These are phyloP conservation scores for Choreutis nemorana DNA, from an alignment of 2,888 invertebrate genomes.

Conservation along the genomic window DNA sequence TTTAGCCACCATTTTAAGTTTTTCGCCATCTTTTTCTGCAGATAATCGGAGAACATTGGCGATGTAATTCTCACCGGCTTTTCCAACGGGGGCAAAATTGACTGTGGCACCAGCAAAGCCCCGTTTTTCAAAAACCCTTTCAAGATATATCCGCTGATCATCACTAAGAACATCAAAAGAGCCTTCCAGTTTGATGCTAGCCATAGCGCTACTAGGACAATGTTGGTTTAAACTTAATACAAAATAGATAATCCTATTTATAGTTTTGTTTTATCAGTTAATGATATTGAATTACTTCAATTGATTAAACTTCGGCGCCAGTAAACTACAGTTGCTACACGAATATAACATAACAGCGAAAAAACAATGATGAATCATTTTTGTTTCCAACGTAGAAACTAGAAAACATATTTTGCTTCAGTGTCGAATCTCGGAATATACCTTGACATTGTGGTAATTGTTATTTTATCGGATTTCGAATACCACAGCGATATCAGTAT, in stretches of 20 bases:
- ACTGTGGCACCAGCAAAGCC: slow-evolving; percentile 10
- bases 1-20: slow-evolving; percentile 29
- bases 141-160: slow-evolving; percentile 4
- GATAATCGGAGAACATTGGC: slow-evolving; percentile 13
- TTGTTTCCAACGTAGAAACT: too few relatives aligned
- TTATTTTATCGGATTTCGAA: too few relatives aligned
- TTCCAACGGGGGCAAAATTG: slow-evolving; percentile 10
- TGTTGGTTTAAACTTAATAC: neutral
- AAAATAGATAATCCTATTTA: slow-evolving; percentile 3
- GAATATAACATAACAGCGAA: too few relatives aligned
- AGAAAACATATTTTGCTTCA: too few relatives aligned
- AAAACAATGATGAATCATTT: too few relatives aligned
- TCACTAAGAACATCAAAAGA: slow-evolving; percentile 4
- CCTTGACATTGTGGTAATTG: too few relatives aligned
- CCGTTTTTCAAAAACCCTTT: slow-evolving; percentile 6
- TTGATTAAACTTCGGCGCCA: too few relatives aligned
- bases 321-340: too few relatives aligned
- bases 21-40: slow-evolving; percentile 15
- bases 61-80: slow-evolving; percentile 12
- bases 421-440: too few relatives aligned
- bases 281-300: neutral
- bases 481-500: too few relatives aligned
- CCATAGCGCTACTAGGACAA: slow-evolving; percentile 7
- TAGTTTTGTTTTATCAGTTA: neutral
- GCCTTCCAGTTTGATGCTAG: slow-evolving; percentile 9